These are phyloP conservation scores for Sinocyclocheilus maitianheensis DNA, from an alignment of 2,113 vertebrate genomes.

Conservation along the genomic window DNA sequence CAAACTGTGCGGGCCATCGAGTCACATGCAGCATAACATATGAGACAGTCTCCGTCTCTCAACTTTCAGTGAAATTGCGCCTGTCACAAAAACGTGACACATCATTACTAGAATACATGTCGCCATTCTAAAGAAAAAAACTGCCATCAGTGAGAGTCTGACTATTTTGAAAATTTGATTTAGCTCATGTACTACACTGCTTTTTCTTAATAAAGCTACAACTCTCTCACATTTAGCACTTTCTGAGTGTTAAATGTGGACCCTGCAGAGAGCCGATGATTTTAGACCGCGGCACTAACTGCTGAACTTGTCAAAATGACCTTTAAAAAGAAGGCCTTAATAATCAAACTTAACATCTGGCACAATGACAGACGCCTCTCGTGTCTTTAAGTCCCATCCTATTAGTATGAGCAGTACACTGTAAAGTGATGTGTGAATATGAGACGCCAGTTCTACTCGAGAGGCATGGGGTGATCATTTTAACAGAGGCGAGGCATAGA, in stretches of 20 bases:
- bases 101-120: background rate
- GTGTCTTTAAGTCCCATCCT: constrained; percentile 20
- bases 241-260: background rate
- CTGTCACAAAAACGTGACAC: background rate
- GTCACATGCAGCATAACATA: background rate
- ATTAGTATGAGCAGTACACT: constrained; percentile 42
- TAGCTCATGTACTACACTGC: background rate
- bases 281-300: background rate
- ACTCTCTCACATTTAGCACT: background rate
- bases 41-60: background rate
- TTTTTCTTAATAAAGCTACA: background rate
- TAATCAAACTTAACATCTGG: constrained; percentile 25
- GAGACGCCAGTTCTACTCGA: constrained; percentile 40
- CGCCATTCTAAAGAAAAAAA: background rate
- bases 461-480: constrained; percentile 42
- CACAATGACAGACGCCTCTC: constrained; percentile 41
- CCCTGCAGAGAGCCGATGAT: background rate
- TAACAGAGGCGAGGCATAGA: constrained; percentile 13
- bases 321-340: background rate
- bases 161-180: background rate
- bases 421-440: constrained; percentile 47
- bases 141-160: background rate
- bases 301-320: background rate
- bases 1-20: background rate
- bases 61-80: background rate